A percentile compares a stretch with the other conserved stretches of the same genome.
These are phyloP conservation scores for Myotis myotis DNA, from an alignment of 2,797 vertebrate species.

Conservation along the genomic window DNA sequence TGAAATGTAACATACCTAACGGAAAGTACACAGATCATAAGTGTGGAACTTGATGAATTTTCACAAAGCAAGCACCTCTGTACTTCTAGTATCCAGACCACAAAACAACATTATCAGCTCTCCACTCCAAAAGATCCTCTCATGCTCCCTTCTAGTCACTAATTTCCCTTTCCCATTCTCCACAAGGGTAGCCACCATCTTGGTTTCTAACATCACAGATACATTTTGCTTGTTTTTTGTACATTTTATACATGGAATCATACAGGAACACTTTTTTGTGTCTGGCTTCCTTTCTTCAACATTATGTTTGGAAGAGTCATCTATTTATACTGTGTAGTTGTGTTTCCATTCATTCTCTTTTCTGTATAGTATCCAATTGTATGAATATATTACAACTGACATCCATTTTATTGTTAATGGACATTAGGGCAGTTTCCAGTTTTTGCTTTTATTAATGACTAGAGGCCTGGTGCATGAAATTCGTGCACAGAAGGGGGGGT, in stretches of 20 bases:
- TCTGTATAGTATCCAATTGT: neutral
- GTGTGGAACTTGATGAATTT: neutral
- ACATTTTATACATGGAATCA: neutral
- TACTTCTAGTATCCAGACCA: neutral
- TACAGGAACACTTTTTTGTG: neutral
- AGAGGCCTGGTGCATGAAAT: too few relatives aligned
- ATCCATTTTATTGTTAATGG: neutral
- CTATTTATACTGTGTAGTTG: neutral
- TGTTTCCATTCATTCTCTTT: neutral
- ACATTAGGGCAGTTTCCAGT: neutral
- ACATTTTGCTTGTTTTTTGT: neutral
- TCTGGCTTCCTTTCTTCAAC: neutral
- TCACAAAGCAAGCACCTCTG: neutral
- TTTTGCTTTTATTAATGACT: neutral
- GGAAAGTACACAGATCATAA: neutral
- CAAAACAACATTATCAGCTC: neutral
- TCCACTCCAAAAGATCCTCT: neutral
- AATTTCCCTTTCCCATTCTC: neutral
- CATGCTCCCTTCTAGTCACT: neutral
- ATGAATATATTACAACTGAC: neutral
- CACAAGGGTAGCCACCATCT: neutral
- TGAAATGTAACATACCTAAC: neutral
- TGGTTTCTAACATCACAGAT: neutral
- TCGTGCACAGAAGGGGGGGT: too few relatives aligned
- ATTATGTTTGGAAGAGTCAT: neutral